A percentile compares a stretch with the other conserved stretches of the same genome.
Conservation (phyloP, 2,888 invertebrate genomes). For the Meteorus cinctellus region DNA sequence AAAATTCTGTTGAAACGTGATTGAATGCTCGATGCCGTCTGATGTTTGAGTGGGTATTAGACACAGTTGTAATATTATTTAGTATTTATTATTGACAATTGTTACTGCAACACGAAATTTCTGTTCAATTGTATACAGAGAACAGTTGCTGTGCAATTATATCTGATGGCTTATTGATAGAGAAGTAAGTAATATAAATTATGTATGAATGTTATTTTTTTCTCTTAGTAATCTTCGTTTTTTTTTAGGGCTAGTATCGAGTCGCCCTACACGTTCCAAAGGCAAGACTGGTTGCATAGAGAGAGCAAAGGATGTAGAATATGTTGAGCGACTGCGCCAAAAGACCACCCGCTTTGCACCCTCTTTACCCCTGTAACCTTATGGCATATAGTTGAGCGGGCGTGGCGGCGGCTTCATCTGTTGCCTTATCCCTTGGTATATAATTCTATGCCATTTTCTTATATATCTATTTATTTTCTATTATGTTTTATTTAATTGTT, state of each 20-base stretch:
- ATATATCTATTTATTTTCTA: neutral
- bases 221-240: conserved; percentile 53
- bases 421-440: conserved; percentile 29
- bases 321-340: conserved; percentile 67
- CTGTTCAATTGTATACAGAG: no score
- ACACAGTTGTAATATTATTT: no score
- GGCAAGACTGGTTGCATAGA: conserved; percentile 72
- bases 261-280: conserved; percentile 64
- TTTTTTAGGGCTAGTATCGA: conserved; percentile 61
- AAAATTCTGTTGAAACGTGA: neutral
- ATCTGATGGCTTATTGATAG: neutral
- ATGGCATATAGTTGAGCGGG: conserved; percentile 63
- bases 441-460: neutral
- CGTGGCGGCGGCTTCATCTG: conserved; percentile 63
- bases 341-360: conserved; percentile 51
- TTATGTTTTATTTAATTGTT: neutral
- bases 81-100: neutral
- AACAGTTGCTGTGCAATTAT: no score
- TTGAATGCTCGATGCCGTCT: conserved; percentile 3
- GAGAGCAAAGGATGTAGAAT: conserved; percentile 1
- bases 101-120: neutral
- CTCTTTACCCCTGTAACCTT: conserved; percentile 46
- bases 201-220: conserved; percentile 16
- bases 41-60: no score
- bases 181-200: neutral